phyloP scores from a whole-genome alignment of 2,888 invertebrate genomes.

The Heliconius hortense region DNA sequence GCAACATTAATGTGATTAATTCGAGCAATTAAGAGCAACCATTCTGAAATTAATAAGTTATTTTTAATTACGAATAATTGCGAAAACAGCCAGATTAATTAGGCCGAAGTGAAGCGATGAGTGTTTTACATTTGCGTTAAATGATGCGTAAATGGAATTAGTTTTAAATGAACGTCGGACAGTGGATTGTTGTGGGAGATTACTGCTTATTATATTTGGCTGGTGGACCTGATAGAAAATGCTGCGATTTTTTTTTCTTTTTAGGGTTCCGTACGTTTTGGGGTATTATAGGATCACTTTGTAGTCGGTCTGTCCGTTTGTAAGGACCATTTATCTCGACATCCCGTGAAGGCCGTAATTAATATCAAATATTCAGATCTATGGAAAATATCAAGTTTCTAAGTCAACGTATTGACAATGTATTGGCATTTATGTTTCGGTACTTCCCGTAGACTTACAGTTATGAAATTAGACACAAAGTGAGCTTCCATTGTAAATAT shows the following conservation, averaged over 20 bases:
- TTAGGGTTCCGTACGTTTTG: not conserved
- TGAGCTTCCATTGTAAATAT: too few species aligned
- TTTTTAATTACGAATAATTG: constrained; percentile 80
- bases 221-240: not conserved
- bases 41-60: constrained; percentile 78
- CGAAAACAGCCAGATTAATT: constrained; percentile 59
- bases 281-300: too few species aligned
- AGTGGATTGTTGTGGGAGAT: constrained; percentile 22
- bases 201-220: not conserved
- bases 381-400: too few species aligned
- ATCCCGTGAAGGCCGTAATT: too few species aligned
- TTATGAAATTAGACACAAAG: too few species aligned
- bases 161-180: constrained; percentile 36
- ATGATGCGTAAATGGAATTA: constrained; percentile 52
- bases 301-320: too few species aligned
- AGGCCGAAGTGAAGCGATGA: constrained; percentile 55
- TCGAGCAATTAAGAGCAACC: constrained; percentile 68
- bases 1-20: constrained; percentile 78
- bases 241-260: not conserved
- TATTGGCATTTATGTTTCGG: too few species aligned
- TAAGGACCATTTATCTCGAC: too few species aligned
- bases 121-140: constrained; percentile 45
- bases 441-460: too few species aligned
- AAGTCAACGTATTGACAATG: too few species aligned
- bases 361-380: too few species aligned